These are phyloP conservation scores for Amazona finschi DNA, from an alignment of 2,797 vertebrate genomes.

Conservation along the genomic window DNA sequence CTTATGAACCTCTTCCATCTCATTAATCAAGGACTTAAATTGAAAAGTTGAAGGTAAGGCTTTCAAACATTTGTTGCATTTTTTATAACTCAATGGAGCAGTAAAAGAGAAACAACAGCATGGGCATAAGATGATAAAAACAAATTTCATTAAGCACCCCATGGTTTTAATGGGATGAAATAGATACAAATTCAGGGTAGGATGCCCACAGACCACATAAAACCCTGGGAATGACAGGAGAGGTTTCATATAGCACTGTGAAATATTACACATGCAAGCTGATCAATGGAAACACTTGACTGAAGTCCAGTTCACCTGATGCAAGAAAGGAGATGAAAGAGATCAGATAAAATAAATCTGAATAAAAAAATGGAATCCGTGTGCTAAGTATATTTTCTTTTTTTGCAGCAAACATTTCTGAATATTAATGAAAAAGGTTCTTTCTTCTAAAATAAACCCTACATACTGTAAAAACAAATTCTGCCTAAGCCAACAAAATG, in stretches of 20 bases:
- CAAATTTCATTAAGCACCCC: background rate
- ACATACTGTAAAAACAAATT: background rate
- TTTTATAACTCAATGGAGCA: background rate
- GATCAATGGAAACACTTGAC: background rate
- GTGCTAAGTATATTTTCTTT: background rate
- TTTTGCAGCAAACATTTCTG: background rate
- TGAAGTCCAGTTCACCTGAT: background rate
- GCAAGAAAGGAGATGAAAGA: background rate
- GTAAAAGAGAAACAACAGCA: background rate
- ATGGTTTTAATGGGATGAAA: background rate
- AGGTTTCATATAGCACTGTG: background rate
- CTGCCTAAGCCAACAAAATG: background rate
- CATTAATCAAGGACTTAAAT: slow-evolving; percentile 9
- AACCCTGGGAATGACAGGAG: background rate
- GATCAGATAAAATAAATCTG: background rate
- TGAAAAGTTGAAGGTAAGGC: background rate
- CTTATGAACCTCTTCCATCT: background rate
- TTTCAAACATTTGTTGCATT: background rate
- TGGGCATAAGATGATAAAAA: background rate
- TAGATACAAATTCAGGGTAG: background rate
- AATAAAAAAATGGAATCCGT: background rate
- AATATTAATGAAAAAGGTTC: background rate
- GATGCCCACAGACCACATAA: background rate
- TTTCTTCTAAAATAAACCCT: background rate
- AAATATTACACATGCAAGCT: background rate